Evolutionary conservation across 30 jellyfish, hydroid and myxozoan genomes (phyloP).

Genomic region (Turritopsis rubra): DNA sequence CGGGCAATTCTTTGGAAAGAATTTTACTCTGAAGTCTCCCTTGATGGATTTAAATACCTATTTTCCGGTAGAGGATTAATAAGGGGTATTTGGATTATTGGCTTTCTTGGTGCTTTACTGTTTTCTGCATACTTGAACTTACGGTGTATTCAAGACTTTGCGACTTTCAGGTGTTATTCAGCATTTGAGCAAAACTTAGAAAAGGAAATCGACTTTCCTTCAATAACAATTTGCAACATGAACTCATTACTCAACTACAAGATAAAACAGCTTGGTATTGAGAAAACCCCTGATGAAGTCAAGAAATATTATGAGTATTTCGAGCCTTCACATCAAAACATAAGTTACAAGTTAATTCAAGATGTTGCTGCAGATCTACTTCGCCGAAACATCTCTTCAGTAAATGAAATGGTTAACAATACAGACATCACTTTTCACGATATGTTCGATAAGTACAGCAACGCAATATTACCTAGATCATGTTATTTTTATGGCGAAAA

Average conservation of each 20-base stretch:
- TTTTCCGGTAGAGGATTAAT: neutral
- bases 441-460: neutral
- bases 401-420: neutral
- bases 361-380: neutral
- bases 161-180: neutral
- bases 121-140: neutral
- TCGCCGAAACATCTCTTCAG: neutral
- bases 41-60: neutral
- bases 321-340: neutral
- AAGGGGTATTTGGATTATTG: neutral
- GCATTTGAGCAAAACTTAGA: neutral
- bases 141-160: neutral
- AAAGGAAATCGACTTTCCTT: neutral
- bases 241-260: neutral
- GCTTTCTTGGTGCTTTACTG: neutral
- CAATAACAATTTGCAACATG: neutral
- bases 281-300: neutral
- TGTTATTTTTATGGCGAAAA: neutral
- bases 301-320: neutral
- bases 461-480: neutral
- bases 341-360: neutral
- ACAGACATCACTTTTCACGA: neutral
- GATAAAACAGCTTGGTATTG: neutral
- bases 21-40: neutral
- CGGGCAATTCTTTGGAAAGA: neutral